Evolutionary conservation across 2,888 invertebrate genomes (phyloP).

Genomic region (Melangyna quadrimaculata): DNA sequence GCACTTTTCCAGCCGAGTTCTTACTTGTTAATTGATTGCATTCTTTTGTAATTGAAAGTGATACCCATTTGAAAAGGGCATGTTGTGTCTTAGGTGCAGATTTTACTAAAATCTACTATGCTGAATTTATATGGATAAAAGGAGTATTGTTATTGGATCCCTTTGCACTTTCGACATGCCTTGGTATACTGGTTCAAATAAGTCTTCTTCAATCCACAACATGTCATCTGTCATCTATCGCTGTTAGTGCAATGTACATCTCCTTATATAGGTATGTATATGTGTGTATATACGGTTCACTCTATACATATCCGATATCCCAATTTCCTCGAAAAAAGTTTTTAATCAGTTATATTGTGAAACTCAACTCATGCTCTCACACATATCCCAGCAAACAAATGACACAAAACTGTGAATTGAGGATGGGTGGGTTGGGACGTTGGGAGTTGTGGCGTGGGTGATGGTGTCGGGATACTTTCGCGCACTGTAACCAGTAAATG

Average conservation of each 20-base stretch:
- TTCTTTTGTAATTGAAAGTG: background rate
- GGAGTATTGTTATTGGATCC: no score
- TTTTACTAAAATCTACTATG: no score
- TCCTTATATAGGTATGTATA: background rate
- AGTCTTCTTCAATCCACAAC: background rate
- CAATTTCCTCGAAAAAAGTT: conserved; percentile 36
- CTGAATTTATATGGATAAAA: no score
- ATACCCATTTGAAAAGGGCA: background rate
- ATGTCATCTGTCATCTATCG: background rate
- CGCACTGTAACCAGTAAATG: conserved; percentile 34
- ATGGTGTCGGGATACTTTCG: conserved; percentile 21
- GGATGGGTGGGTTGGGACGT: no score
- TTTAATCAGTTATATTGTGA: conserved; percentile 62
- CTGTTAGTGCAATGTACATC: background rate
- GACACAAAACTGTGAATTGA: background rate
- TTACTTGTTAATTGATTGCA: background rate
- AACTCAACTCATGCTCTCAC: conserved; percentile 45
- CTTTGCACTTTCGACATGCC: no score
- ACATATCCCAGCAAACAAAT: background rate
- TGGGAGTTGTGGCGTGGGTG: background rate
- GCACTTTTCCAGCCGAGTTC: no score
- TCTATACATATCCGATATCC: background rate
- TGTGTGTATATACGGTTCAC: background rate
- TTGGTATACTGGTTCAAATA: no score
- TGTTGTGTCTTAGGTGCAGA: no score